phyloP scores from a whole-genome alignment of 2,113 vertebrate species.

The Nyctereutes procyonoides region DNA sequence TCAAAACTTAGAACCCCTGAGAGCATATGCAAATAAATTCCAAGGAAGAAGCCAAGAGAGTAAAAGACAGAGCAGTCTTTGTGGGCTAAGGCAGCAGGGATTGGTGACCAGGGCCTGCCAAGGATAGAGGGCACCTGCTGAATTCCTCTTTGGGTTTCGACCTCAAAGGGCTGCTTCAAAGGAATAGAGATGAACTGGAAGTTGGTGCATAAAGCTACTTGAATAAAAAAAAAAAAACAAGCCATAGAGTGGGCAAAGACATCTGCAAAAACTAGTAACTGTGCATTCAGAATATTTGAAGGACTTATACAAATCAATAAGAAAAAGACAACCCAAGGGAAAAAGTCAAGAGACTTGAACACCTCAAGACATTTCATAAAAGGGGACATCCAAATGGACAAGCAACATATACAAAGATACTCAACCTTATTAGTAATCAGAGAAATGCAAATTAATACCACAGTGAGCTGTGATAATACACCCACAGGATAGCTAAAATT shows the following conservation, averaged over 20 bases:
- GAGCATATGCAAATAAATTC: neutral
- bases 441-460: conserved; percentile 4
- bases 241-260: neutral
- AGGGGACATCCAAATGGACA: neutral
- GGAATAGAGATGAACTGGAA: neutral
- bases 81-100: neutral
- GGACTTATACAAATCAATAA: neutral
- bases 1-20: neutral
- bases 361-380: neutral
- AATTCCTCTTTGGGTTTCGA: neutral
- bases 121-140: neutral
- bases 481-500: neutral
- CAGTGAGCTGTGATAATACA: neutral
- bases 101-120: neutral
- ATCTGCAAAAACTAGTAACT: neutral
- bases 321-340: neutral
- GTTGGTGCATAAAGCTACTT: neutral
- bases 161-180: neutral
- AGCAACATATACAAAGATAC: neutral
- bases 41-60: neutral
- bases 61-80: neutral
- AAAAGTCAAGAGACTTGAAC: neutral
- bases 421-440: neutral
- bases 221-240: neutral
- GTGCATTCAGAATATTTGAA: neutral